Conservation (phyloP, 2,113 vertebrate species). For the Cranoglanis bouderius region DNA sequence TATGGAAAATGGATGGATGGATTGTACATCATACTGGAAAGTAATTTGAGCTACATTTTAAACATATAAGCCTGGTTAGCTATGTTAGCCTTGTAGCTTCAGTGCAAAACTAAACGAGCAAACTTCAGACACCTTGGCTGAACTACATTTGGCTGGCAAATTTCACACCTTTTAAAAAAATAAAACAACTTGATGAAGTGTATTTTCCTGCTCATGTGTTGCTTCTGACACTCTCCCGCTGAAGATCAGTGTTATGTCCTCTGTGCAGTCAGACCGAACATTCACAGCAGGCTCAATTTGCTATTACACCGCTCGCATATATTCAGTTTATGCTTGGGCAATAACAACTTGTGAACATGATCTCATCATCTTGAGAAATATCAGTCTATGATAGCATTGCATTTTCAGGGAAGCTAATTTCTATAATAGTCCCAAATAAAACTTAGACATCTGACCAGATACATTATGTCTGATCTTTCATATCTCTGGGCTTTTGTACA, state of each 20-base stretch:
- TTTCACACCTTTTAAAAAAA: neutral
- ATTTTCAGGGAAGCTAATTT: neutral
- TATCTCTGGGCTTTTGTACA: neutral
- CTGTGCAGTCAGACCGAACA: constrained; percentile 22
- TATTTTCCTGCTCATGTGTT: neutral
- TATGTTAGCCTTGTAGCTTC: neutral
- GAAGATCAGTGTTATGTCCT: constrained; percentile 7
- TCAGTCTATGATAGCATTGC: neutral
- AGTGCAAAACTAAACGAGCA: neutral
- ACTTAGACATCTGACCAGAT: constrained; percentile 1
- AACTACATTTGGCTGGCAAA: constrained; percentile 2
- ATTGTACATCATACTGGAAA: neutral
- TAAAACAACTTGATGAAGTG: neutral
- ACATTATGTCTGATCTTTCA: neutral
- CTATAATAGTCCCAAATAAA: neutral
- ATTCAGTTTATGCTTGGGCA: constrained; percentile 13
- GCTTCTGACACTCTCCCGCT: neutral
- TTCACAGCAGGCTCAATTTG: neutral
- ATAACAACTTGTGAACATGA: constrained; percentile 18
- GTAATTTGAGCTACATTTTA: neutral
- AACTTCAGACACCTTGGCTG: constrained; percentile 9
- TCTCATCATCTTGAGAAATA: constrained; percentile 22
- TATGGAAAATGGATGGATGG: no score
- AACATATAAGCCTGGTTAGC: neutral
- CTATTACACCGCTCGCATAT: neutral